Evolutionary conservation across 2,797 vertebrate species (phyloP), one percentile per base, ranked within the genome.

Genomic region (Novumbra hubbsi): DNA sequence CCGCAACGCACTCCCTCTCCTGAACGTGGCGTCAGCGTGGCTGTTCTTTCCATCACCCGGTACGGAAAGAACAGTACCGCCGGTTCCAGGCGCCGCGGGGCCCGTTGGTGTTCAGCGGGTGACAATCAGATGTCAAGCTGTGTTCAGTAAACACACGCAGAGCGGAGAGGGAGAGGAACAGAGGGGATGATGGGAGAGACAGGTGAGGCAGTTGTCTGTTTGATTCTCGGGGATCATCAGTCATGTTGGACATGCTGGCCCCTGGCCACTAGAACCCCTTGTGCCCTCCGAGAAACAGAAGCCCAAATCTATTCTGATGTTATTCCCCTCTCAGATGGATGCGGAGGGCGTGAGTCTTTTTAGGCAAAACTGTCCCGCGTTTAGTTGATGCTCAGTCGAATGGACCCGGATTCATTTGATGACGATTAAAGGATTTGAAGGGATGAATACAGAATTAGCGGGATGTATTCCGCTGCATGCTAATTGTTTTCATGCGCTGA

Each of bases 51-150:
- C 69, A 63, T 78, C 8, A 19, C 70, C 75, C 1, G 12, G 24
- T 49, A 7, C 3, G 17, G 15, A 32, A 11, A 38, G 38, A 74
- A 69, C 68, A 71, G 50, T 28, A 32, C 50, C 65, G 63, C 62
- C 48, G 45, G 60, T 76, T 75, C 68, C 73, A 76, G 83, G 83
- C 71, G 81, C 73, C 73, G 76, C 76, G 4, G 83, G 87, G n/a
- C 66, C 71, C 49, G 24, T 78, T 86, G 79, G 77, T 68, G 83
- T 80, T 85, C 87, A 89, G 90, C 85, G 88, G 89, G 89, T 90
- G 89, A 88, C 86, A 88, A 84, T 88, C 87, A 88, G 76, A 74
- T 48, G 76, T 86, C 86, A 86, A 73, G 73, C 62, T 17, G 2
- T 62, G 69, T 87, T 57, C 30, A 57, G 77, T 76, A 78, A 85